Conservation (phyloP, 1,140 invertebrate genomes). For the Nasonia vitripennis region DNA sequence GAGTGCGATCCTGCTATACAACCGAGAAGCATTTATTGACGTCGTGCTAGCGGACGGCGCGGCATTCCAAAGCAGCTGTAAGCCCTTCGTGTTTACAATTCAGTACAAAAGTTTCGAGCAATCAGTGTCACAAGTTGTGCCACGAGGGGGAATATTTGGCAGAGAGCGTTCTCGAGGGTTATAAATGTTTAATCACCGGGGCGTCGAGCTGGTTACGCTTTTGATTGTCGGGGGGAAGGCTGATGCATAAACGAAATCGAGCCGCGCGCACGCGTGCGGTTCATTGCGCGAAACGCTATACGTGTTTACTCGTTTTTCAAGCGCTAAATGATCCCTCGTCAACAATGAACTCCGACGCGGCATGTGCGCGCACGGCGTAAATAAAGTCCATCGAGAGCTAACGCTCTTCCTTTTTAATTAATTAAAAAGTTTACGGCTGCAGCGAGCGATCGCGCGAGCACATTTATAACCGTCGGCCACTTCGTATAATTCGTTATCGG, state of each 20-base stretch:
- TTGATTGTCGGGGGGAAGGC: not conserved
- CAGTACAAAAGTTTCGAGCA: not conserved
- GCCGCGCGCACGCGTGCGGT: too few species aligned
- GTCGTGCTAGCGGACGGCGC: too few species aligned
- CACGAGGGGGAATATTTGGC: not conserved
- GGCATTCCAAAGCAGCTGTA: not conserved
- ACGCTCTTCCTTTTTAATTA: not conserved
- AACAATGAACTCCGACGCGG: too few species aligned
- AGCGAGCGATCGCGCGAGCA: not conserved
- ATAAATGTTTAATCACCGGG: slow-evolving; percentile 1
- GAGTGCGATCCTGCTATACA: too few species aligned
- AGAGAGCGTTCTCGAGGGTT: not conserved
- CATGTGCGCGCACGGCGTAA: too few species aligned
- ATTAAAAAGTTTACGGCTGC: not conserved
- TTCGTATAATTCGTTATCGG: not conserved
- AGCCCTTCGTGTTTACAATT: not conserved
- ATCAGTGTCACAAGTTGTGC: not conserved
- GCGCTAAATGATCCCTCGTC: not conserved
- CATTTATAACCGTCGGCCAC: not conserved
- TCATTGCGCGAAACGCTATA: not conserved
- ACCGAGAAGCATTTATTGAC: not conserved
- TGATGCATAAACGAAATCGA: not conserved
- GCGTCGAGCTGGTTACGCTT: not conserved
- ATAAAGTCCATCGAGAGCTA: too few species aligned
- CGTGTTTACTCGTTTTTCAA: not conserved